Evolutionary conservation across 37 sponge, comb jelly and placozoan genomes (phyloP).

Genomic region (Bolinopsis microptera): DNA sequence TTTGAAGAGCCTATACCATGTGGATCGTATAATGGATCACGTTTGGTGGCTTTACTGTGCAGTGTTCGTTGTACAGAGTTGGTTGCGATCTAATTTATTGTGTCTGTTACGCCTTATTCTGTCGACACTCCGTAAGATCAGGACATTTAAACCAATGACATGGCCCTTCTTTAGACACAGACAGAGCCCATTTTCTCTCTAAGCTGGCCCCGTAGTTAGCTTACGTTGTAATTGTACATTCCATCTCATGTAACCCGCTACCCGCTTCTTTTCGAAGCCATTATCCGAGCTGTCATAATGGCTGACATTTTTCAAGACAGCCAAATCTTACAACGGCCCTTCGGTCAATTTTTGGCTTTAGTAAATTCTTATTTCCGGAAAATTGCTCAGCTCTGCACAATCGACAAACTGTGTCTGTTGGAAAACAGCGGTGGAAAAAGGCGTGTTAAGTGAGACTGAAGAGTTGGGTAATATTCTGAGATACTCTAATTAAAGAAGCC

Average conservation of each 20-base stretch:
- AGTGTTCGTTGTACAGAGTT: background rate
- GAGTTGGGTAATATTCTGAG: background rate
- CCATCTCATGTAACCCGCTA: background rate
- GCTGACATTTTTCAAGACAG: too few species aligned
- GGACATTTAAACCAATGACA: background rate
- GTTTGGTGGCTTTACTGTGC: too few species aligned
- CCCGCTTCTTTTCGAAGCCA: too few species aligned
- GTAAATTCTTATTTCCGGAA: too few species aligned
- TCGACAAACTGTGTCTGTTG: background rate
- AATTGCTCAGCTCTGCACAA: too few species aligned
- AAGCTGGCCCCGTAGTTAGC: background rate
- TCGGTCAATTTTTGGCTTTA: too few species aligned
- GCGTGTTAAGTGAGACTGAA: background rate
- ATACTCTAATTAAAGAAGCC: background rate
- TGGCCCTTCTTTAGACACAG: background rate
- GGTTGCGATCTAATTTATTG: background rate
- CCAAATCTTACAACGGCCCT: too few species aligned
- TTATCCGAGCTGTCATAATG: too few species aligned
- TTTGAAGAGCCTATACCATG: background rate
- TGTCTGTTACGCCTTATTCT: background rate
- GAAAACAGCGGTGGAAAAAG: background rate
- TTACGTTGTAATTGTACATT: background rate
- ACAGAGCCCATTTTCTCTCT: background rate
- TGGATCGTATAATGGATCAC: background rate
- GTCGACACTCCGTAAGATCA: background rate